Evolutionary conservation across 2,113 vertebrate genomes (phyloP).

Genomic region (Tricholaema leucomelas): DNA sequence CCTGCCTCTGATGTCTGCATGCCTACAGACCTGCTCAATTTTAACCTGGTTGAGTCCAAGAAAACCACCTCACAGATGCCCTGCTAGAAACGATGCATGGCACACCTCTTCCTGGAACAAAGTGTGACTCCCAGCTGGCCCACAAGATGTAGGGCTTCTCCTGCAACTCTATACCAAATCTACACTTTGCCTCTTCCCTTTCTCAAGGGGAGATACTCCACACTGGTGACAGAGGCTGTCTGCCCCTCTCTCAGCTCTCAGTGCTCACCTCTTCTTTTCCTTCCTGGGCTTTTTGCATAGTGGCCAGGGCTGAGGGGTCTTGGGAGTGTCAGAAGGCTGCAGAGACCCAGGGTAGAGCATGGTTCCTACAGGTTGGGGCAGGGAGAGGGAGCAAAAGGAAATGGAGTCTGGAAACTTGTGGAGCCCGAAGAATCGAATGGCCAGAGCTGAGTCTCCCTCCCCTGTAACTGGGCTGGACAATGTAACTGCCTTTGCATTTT

Average conservation of each 20-base stretch:
- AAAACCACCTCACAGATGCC: not conserved
- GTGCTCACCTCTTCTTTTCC: not conserved
- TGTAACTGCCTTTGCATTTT: not conserved
- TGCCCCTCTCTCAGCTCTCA: not conserved
- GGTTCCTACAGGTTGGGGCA: not conserved
- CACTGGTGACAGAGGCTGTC: not conserved
- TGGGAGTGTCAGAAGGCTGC: not conserved
- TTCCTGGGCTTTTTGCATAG: not conserved
- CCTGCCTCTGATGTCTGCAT: rapidly evolving
- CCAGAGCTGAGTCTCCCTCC: not conserved
- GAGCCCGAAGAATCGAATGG: not conserved
- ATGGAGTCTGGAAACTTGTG: not conserved
- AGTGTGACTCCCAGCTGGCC: not conserved
- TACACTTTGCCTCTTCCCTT: not conserved
- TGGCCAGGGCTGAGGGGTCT: not conserved
- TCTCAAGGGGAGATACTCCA: not conserved
- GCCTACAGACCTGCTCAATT: rapidly evolving
- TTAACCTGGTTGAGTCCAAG: not conserved
- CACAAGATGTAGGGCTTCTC: not conserved
- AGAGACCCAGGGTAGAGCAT: not conserved
- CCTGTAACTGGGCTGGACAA: not conserved
- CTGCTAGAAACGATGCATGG: rapidly evolving
- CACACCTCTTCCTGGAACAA: not conserved
- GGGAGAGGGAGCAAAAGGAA: not conserved
- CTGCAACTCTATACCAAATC: not conserved